Conservation (phyloP, 2,113 vertebrate species). For the Nycticryphes semicollaris region DNA sequence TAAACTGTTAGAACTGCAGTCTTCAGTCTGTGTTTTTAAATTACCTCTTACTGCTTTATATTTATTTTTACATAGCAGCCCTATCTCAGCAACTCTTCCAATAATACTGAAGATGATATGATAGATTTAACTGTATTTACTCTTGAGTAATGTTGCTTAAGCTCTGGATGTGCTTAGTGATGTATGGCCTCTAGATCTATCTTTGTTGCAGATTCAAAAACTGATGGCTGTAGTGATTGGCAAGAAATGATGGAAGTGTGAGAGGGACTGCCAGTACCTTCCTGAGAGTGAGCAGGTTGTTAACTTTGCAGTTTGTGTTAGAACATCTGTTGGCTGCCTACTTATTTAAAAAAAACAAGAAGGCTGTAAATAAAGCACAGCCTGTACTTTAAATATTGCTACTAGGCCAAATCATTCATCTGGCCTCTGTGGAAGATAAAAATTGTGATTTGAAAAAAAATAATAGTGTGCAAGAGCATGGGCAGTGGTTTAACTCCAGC, state of each 20-base stretch:
- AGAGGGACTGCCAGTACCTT: not conserved
- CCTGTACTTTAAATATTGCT: not conserved
- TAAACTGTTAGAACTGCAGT: not conserved
- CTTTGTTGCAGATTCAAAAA: not conserved
- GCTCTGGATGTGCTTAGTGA: not conserved
- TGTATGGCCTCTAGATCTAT: not conserved
- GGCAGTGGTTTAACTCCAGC: not conserved
- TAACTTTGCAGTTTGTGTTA: not conserved
- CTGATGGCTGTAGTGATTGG: not conserved
- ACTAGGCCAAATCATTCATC: not conserved
- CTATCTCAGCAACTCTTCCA: not conserved
- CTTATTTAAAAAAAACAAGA: not conserved
- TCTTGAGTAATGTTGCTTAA: not conserved
- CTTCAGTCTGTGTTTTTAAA: not conserved
- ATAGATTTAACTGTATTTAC: not conserved
- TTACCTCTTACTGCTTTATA: not conserved
- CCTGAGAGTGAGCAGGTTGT: not conserved
- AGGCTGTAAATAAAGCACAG: not conserved
- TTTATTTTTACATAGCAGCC: not conserved
- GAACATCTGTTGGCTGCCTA: slow-evolving; percentile 22
- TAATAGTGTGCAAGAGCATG: not conserved
- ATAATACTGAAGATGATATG: not conserved
- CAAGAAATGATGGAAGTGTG: not conserved
- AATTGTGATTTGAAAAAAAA: not conserved
- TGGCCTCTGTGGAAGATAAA: not conserved